Evolutionary conservation across 2,797 vertebrate species (phyloP).

Genomic region (Molossus alvarezi): DNA sequence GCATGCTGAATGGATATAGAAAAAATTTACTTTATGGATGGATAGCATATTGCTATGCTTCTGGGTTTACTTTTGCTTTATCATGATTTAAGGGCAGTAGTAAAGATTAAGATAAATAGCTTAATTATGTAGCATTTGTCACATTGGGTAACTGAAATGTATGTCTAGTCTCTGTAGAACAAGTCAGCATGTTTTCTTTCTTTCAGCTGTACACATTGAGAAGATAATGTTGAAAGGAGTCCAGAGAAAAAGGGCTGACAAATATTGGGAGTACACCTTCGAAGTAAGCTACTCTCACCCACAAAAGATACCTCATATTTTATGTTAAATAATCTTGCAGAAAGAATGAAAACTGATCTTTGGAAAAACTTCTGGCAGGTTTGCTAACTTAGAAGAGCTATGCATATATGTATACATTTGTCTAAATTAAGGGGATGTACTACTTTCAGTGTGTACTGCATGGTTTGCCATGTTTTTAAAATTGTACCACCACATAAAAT

Average conservation of each 20-base stretch:
- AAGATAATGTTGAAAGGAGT: conserved; percentile 92
- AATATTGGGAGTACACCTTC: conserved; percentile 92
- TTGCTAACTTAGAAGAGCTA: conserved; percentile 53
- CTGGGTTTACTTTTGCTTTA: background rate
- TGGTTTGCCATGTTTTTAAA: conserved; percentile 44
- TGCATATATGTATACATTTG: background rate
- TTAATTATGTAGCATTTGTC: background rate
- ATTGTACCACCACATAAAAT: background rate
- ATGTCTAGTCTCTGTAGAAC: conserved; percentile 23
- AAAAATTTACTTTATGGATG: background rate
- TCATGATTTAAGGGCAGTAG: background rate
- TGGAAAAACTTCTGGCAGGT: conserved; percentile 25
- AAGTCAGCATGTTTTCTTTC: conserved; percentile 82
- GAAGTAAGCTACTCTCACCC: conserved; percentile 89
- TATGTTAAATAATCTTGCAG: conserved; percentile 35
- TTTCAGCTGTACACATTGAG: conserved; percentile 93
- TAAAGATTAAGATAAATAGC: conserved; percentile 45
- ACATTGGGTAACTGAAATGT: conserved; percentile 21
- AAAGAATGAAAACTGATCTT: conserved; percentile 62
- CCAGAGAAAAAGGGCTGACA: conserved; percentile 92
- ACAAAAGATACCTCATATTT: background rate
- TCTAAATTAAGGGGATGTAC: conserved; percentile 25
- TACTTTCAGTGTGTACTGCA: background rate
- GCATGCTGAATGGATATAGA: background rate
- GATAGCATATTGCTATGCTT: background rate